Evolutionary conservation across 2,888 invertebrate genomes (phyloP).

Genomic region (Tetragnatha montana): DNA sequence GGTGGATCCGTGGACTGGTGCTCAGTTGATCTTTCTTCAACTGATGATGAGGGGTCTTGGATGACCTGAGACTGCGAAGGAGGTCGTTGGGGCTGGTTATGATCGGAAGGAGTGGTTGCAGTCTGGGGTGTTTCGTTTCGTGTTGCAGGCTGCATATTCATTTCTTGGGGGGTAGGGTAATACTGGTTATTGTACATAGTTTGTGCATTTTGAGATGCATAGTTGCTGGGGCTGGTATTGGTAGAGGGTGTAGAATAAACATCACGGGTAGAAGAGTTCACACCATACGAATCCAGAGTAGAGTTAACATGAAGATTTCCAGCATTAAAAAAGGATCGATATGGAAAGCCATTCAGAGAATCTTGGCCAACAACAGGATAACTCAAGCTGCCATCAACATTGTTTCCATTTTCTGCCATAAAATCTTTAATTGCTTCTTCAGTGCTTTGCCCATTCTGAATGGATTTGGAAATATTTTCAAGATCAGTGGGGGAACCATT

Average conservation of each 20-base stretch:
- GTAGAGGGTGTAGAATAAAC: constrained; percentile 16
- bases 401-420: constrained; percentile 7
- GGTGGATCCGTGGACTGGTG: constrained; percentile 13
- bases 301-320: constrained; percentile 28
- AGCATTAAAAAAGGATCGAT: constrained; percentile 55
- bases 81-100: constrained; percentile 38
- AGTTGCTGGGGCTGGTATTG: constrained; percentile 41
- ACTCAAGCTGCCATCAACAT: constrained; percentile 40
- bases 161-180: constrained; percentile 31
- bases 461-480: constrained; percentile 24
- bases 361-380: constrained; percentile 44
- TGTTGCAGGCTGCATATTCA: constrained; percentile 16
- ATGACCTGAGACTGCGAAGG: constrained; percentile 41
- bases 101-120: constrained; percentile 47
- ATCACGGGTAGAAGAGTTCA: constrained; percentile 32
- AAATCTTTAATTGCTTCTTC: constrained; percentile 36
- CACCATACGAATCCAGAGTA: constrained; percentile 36
- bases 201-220: constrained; percentile 49
- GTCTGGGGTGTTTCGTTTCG: constrained; percentile 34
- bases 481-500: constrained; percentile 23
- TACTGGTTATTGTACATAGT: constrained; percentile 48
- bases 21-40: constrained; percentile 20
- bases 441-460: constrained; percentile 16
- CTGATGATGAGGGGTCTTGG: constrained; percentile 36
- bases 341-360: constrained; percentile 58